phyloP scores from a whole-genome alignment of 2,797 vertebrate species.

The Hemitrygon akajei region DNA sequence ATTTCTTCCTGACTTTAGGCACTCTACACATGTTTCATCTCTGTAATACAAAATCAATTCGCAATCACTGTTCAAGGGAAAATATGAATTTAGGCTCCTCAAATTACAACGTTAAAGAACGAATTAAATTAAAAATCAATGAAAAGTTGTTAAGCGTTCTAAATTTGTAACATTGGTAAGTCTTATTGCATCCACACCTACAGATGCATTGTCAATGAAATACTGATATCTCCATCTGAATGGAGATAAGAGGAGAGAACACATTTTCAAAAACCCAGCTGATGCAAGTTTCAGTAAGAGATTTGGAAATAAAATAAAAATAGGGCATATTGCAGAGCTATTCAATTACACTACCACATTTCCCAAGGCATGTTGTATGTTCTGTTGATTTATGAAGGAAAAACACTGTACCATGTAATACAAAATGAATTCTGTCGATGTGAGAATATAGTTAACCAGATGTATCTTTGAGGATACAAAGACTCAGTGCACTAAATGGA shows the following conservation, averaged over 20 bases:
- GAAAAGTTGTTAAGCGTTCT: not conserved
- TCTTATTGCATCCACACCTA: not conserved
- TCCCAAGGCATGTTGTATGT: not conserved
- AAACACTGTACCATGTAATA: not conserved
- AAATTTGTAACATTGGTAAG: not conserved
- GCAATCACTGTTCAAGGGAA: not conserved
- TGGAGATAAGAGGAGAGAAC: not conserved
- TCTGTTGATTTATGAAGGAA: not conserved
- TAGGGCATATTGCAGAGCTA: not conserved
- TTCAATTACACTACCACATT: not conserved
- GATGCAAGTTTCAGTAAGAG: not conserved
- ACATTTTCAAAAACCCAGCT: not conserved
- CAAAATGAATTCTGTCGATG: not conserved
- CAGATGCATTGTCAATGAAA: not conserved
- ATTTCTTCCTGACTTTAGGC: not conserved
- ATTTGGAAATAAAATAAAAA: slow-evolving; percentile 5
- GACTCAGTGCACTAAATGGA: not conserved
- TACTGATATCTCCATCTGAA: not conserved
- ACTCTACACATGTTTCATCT: not conserved
- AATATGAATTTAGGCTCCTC: not conserved
- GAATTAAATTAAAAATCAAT: not conserved
- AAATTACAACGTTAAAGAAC: not conserved
- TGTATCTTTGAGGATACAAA: not conserved
- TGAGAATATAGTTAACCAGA: not conserved
- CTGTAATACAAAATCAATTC: not conserved